phyloP scores from a whole-genome alignment of 1,140 invertebrate genomes.

The Drosophila truncata region DNA sequence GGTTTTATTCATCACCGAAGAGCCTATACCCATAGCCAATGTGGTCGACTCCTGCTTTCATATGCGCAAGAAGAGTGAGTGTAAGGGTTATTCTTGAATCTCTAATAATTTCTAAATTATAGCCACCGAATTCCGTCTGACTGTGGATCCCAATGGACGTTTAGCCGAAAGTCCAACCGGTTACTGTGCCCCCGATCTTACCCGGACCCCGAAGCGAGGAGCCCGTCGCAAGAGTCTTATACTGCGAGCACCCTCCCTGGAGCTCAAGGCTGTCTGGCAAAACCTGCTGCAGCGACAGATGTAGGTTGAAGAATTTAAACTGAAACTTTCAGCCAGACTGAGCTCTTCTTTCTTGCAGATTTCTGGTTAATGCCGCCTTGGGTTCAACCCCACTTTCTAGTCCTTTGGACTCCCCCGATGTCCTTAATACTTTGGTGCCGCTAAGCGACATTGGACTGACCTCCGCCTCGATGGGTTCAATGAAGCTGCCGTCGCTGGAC shows the following conservation, averaged over 20 bases:
- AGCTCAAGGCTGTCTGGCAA: slow-evolving; percentile 95
- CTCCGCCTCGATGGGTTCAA: slow-evolving; percentile 81
- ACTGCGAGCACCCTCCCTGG: slow-evolving; percentile 91
- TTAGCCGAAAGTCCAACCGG: slow-evolving; percentile 88
- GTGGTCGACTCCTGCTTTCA: slow-evolving; percentile 94
- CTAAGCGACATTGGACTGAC: slow-evolving; percentile 82
- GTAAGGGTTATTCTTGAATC: no score
- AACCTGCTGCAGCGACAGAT: slow-evolving; percentile 94
- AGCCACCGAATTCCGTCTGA: slow-evolving; percentile 91
- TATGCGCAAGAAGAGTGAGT: slow-evolving; percentile 92
- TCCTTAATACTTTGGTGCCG: slow-evolving; percentile 82
- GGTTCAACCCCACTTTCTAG: slow-evolving; percentile 87
- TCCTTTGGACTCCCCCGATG: slow-evolving; percentile 88
- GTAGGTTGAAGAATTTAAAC: slow-evolving; percentile 86
- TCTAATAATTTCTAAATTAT: slow-evolving; percentile 11
- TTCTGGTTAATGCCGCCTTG: slow-evolving; percentile 87
- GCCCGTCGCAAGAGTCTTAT: slow-evolving; percentile 89
- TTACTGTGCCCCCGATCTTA: slow-evolving; percentile 88
- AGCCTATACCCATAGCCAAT: slow-evolving; percentile 91
- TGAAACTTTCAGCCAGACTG: neutral
- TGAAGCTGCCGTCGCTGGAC: slow-evolving; percentile 84
- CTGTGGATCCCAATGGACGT: slow-evolving; percentile 87
- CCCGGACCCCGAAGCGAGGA: slow-evolving; percentile 87
- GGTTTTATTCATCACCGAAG: slow-evolving; percentile 94
- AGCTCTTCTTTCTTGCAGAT: slow-evolving; percentile 84